Base-by-base conservation (phyloP, 2,888 invertebrate species). In the Athrips mouffetella region DNA sequence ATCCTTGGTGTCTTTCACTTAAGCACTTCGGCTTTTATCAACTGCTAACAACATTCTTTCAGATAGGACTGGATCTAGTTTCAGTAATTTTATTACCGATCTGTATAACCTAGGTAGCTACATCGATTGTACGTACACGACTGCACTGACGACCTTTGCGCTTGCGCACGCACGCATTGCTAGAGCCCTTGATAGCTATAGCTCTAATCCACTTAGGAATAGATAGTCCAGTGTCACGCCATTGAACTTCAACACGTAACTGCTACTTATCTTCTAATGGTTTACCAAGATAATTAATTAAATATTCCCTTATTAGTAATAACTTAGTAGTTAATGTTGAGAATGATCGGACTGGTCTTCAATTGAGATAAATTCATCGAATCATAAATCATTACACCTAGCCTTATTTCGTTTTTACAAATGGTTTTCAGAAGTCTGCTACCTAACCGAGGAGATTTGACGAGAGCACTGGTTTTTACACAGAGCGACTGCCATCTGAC, bases 61-160 rank as follows among this genome's bases (percentile, higher is more conserved):
- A n/a, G n/a, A n/a, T n/a, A n/a, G n/a, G n/a, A n/a, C n/a, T n/a
- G n/a, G n/a, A n/a, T n/a, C n/a, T n/a, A n/a, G n/a, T n/a, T n/a
- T n/a, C n/a, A n/a, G n/a, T n/a, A n/a, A n/a, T n/a, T n/a, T n/a
- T n/a, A n/a, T n/a, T n/a, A n/a, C n/a, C n/a, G n/a, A n/a, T n/a
- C n/a, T n/a, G n/a, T n/a, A n/a, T n/a, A n/a, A n/a, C n/a, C n/a
- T n/a, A n/a, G n/a, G n/a, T n/a, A 18, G 8, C 16, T 35, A 35
- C 13, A 18, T 37, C 37, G 21, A 1, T 3, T 11, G 37, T 21
- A 21, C 21, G 21, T 67, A 67, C n/a, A n/a, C n/a, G 63, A 66
- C 41, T 47, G 49, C n/a, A n/a, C n/a, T n/a, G n/a, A n/a, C 65
- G 76, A 80, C 76, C 80, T 82, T 73, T 76, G 73, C 64, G 66